phyloP scores from a whole-genome alignment of 2,113 vertebrate species.

The Sander vitreus region DNA sequence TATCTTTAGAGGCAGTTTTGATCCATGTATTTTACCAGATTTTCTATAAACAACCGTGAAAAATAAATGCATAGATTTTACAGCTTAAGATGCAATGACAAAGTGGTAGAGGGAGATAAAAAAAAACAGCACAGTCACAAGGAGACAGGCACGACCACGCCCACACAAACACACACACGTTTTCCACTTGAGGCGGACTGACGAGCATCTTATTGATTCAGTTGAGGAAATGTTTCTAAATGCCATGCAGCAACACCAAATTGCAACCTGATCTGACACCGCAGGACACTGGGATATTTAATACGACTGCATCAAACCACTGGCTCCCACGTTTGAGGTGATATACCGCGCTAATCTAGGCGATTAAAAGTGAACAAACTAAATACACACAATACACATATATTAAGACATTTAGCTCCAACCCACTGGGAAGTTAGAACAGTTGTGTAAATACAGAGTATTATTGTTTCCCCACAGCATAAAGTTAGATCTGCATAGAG shows the following conservation, averaged over 20 bases:
- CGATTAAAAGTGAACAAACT: constrained; percentile 32
- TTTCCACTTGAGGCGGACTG: constrained; percentile 8
- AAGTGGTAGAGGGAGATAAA: neutral
- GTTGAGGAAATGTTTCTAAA: constrained; percentile 20
- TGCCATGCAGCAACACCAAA: constrained; percentile 25
- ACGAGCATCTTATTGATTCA: constrained; percentile 28
- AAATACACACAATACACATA: neutral
- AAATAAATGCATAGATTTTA: neutral
- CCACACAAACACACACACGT: constrained; percentile 11
- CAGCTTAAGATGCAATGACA: neutral
- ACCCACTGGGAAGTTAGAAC: neutral
- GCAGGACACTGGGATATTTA: constrained; percentile 25
- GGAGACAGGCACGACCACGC: constrained; percentile 23
- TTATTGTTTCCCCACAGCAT: neutral
- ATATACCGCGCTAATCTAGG: constrained; percentile 8
- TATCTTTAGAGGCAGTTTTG: neutral
- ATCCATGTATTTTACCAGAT: neutral
- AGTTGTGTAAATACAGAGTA: neutral
- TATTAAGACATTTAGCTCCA: neutral
- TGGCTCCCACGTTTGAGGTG: constrained; percentile 11
- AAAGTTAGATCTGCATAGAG: too few species aligned
- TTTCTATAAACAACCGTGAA: neutral
- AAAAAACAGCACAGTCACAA: constrained; percentile 19
- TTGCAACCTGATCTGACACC: constrained; percentile 2
- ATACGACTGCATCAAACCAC: constrained; percentile 31